phyloP scores from a whole-genome alignment of 2,888 invertebrate species.

The Subacronicta megacephala region DNA sequence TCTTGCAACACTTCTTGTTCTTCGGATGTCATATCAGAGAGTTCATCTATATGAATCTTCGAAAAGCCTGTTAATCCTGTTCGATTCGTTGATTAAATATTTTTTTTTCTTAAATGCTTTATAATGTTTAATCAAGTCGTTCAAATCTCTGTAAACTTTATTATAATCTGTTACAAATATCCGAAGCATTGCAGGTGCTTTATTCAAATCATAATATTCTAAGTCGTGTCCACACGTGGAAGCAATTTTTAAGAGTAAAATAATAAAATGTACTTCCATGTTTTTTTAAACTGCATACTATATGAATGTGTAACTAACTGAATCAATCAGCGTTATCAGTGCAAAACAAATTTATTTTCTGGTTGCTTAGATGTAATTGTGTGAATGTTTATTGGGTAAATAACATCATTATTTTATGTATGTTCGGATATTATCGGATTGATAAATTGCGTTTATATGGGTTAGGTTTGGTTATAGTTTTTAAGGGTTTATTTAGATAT shows the following conservation, averaged over 20 bases:
- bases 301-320: constrained; percentile 3
- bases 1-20: neutral
- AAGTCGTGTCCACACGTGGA: constrained; percentile 2
- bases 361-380: neutral
- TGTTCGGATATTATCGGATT: no score
- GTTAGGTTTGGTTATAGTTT: no score
- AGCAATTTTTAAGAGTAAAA: neutral
- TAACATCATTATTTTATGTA: no score
- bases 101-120: constrained; percentile 22
- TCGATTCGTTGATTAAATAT: constrained; percentile 22
- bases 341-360: constrained; percentile 9
- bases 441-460: no score
- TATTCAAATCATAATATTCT: constrained; percentile 34
- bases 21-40: constrained; percentile 14
- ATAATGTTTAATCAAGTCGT: constrained; percentile 21
- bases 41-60: constrained; percentile 17
- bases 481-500: no score
- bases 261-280: constrained; percentile 13
- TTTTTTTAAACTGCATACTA: constrained; percentile 3
- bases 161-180: constrained; percentile 11
- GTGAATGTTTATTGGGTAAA: constrained; percentile 3
- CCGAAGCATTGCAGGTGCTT: constrained; percentile 17
- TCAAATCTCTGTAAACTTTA: constrained; percentile 11
- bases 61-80: constrained; percentile 4
- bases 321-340: constrained; percentile 3